Conservation (phyloP, 2,888 invertebrate species). For the Drosophila fungiperda region DNA sequence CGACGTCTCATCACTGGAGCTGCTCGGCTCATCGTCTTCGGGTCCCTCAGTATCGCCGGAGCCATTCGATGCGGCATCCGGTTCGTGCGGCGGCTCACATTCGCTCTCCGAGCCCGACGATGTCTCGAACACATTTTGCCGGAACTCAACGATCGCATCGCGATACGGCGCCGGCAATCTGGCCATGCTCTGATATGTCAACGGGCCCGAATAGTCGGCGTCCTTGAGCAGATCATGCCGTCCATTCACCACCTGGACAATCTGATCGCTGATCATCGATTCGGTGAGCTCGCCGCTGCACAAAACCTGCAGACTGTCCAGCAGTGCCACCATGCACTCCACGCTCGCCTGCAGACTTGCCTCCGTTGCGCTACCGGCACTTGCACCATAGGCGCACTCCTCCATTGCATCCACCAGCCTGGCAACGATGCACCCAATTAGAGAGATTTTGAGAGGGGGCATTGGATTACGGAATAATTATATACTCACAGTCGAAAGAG, state of each 20-base stretch:
- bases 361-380: conserved; percentile 90
- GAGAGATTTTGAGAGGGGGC: not conserved
- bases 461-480: not conserved
- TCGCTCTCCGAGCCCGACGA: conserved; percentile 87
- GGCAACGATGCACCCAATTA: conserved; percentile 1
- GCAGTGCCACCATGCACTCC: conserved; percentile 92
- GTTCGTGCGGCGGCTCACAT: conserved; percentile 89
- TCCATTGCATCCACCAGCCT: conserved; percentile 97
- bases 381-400: conserved; percentile 91
- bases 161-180: conserved; percentile 93
- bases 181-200: conserved; percentile 94
- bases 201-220: conserved; percentile 92
- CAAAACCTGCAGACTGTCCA: conserved; percentile 93
- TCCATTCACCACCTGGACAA: conserved; percentile 88
- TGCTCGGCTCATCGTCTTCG: conserved; percentile 87
- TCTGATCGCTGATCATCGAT: conserved; percentile 85
- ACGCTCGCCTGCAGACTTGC: conserved; percentile 92
- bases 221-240: conserved; percentile 90
- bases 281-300: conserved; percentile 91
- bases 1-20: conserved; percentile 85
- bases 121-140: conserved; percentile 88
- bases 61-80: conserved; percentile 91
- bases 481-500: conserved; percentile 89
- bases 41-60: conserved; percentile 90
- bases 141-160: conserved; percentile 90